Percentiles rank a stretch among this genome's conserved stretches.
Conservation (phyloP, 2,888 invertebrate genomes). For the Pollenia amentaria region DNA sequence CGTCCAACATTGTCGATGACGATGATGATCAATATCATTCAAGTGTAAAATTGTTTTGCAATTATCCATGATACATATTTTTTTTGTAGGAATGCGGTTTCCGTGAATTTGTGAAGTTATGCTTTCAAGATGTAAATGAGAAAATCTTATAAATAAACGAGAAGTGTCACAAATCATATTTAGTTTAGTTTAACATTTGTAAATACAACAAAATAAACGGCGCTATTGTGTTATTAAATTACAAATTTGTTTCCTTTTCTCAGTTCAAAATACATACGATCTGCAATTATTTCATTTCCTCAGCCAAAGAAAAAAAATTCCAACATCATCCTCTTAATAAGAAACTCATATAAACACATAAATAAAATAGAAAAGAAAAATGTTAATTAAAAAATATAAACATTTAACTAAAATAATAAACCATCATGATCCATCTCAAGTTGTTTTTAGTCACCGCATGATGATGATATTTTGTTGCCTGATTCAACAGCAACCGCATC, state of each 20-base stretch:
- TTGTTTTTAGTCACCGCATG: constrained; percentile 36
- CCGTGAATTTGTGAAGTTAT: constrained; percentile 37
- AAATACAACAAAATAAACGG: constrained; percentile 22
- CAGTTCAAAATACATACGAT: not conserved
- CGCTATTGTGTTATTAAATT: constrained; percentile 47
- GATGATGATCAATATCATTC: constrained; percentile 49
- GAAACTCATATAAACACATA: constrained; percentile 48
- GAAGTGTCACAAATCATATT: constrained; percentile 80
- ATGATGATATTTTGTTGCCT: constrained; percentile 18
- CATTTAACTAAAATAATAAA: constrained; percentile 27
- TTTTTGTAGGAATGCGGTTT: constrained; percentile 57
- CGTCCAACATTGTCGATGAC: too few relatives aligned
- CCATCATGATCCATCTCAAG: constrained; percentile 17
- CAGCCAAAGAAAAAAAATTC: not conserved
- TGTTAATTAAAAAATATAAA: constrained; percentile 58
- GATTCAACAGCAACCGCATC: constrained; percentile 18
- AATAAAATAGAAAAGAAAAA: constrained; percentile 30
- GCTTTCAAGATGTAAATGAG: constrained; percentile 40
- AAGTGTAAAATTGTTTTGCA: constrained; percentile 63
- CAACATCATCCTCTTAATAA: constrained; percentile 28
- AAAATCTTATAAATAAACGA: constrained; percentile 80
- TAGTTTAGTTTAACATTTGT: constrained; percentile 78
- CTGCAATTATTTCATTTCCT: constrained; percentile 40
- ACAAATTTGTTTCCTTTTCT: constrained; percentile 67
- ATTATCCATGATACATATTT: constrained; percentile 53